Base-by-base conservation (phyloP, 2,797 vertebrate species). In the Intellagama lesueurii region DNA sequence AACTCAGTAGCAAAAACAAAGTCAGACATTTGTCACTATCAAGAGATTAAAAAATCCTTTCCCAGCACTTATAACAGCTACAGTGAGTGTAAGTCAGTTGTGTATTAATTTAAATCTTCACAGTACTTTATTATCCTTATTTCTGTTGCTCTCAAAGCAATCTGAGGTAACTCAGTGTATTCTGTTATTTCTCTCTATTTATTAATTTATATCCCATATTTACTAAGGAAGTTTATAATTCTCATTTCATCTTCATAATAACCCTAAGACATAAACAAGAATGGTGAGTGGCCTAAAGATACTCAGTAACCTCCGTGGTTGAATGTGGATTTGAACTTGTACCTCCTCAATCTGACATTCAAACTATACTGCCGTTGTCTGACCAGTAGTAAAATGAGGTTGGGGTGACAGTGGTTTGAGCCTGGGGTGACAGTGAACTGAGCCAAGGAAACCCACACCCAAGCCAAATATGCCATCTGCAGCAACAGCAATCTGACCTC, bases 1-100 rank as follows among this genome's bases (percentile, higher is more conserved):
- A 84, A 88, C 72, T 82, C n/a, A 83, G 88, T 79, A 90, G 7
- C 3, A 24, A 56, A 82, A 60, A 78, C 40, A 26, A 77, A 77
- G 44, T 77, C 40, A 26, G 60, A 91, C 91, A 35, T 22, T 85
- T 5, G 92, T 64, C 0, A 35, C 69, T 52, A 40, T 60, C 49
- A n/a, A 75, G 30, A 16, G 7, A 30, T 75, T 28, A n/a, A 52
- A 68, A 16, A 2, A 1, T 4, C 4, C 30, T 26, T 66, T 44
- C 16, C 17, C 17, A 47, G 35, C 24, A 60, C 26, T 52, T 28
- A 6, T 1, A 32, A 12, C 3, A 69, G 28, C 24, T 22, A 16
- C 5, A 49, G 5, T 30, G 30, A 81, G 28, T 44, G 56, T 72
- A 44, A 60, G 26, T n/a, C 3, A n/a, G 22, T 60, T 40, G 26